Conservation (phyloP, 2,888 invertebrate species). For the Platycnemis pennipes region DNA sequence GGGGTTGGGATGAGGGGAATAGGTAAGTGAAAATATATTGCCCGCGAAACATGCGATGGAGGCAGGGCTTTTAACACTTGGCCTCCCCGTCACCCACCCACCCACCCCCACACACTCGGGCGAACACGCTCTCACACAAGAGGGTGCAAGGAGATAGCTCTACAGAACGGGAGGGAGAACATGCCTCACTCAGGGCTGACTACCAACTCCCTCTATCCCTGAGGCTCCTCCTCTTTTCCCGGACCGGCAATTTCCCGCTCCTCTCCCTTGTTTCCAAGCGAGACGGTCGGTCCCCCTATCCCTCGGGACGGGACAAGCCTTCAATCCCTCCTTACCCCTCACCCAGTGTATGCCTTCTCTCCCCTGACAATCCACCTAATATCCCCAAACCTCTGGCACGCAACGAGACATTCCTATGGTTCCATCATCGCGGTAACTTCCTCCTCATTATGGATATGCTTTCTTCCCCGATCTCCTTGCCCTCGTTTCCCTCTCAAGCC, state of each 20-base stretch:
- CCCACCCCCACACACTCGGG: too few species aligned
- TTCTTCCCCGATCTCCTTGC: background rate
- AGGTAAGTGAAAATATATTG: slow-evolving; percentile 16
- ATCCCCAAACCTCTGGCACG: background rate
- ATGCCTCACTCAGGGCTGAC: background rate
- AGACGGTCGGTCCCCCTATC: background rate
- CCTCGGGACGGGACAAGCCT: background rate
- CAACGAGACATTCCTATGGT: background rate
- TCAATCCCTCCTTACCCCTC: background rate
- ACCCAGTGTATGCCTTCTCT: background rate
- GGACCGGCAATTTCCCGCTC: background rate
- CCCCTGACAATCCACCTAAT: background rate
- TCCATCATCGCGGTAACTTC: background rate
- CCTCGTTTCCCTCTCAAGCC: background rate
- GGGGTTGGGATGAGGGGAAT: background rate
- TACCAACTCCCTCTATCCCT: background rate
- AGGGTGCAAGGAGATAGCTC: background rate
- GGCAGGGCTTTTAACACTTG: slow-evolving; percentile 4
- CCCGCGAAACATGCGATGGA: slow-evolving; percentile 16
- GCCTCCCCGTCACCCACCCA: slow-evolving; percentile 8
- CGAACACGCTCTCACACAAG: background rate
- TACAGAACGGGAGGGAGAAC: background rate
- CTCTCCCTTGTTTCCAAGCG: background rate
- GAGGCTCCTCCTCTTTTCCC: background rate
- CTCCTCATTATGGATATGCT: background rate